Percentiles rank a stretch among this genome's conserved stretches.
Evolutionary conservation across 1,140 invertebrate genomes (phyloP).

Genomic region (Drosophila mojavensis): DNA sequence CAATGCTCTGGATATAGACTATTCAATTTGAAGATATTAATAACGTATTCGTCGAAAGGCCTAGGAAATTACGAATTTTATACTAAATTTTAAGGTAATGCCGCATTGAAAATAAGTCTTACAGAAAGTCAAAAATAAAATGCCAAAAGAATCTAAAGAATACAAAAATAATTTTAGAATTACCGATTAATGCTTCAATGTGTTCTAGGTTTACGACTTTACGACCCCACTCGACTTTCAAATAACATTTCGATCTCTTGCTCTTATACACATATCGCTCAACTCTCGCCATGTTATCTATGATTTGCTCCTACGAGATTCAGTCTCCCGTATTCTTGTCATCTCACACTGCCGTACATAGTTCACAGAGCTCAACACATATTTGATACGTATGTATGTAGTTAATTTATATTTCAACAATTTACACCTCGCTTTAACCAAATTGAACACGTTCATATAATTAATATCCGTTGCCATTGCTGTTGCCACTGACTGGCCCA

Average conservation of each 20-base stretch:
- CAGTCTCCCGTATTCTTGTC: too few relatives aligned
- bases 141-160: neutral
- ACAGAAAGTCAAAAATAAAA: constrained; percentile 6
- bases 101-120: constrained; percentile 8
- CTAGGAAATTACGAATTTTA: neutral
- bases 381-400: constrained; percentile 38
- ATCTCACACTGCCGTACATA: too few relatives aligned
- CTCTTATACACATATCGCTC: too few relatives aligned
- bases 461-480: constrained; percentile 68
- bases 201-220: neutral
- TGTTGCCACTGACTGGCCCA: constrained; percentile 15
- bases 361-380: neutral
- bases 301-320: too few relatives aligned
- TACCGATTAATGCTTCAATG: constrained; percentile 12
- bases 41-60: neutral
- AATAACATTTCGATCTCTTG: too few relatives aligned
- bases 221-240: neutral
- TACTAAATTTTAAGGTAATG: neutral
- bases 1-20: neutral
- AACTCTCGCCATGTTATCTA: too few relatives aligned
- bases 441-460: constrained; percentile 76
- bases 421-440: constrained; percentile 75
- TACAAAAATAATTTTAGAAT: neutral
- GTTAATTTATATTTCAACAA: constrained; percentile 70
- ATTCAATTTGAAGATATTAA: neutral